Evolutionary conservation across 2,888 invertebrate species (phyloP), one percentile per base, ranked within the genome.

Genomic region (Acheta domesticus): DNA sequence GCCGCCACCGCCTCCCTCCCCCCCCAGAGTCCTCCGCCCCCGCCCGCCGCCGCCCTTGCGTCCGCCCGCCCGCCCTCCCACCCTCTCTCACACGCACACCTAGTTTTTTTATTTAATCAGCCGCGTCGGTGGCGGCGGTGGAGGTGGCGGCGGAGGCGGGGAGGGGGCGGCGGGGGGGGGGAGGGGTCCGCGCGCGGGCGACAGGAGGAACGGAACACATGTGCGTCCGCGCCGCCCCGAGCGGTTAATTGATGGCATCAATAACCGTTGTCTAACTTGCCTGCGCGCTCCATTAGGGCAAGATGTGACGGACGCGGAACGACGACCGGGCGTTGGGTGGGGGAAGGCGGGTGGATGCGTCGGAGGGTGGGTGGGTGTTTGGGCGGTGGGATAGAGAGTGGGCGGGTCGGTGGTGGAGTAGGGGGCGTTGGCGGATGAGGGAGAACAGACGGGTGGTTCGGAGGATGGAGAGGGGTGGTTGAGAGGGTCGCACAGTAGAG

Each of bases 201-300:
- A 62, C 62, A 62, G 62, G 16, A 62, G 62, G 62, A 62, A 62
- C 62, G 62, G 62, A 62, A n/a, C 62, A 62, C 62, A 62, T 62
- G 62, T 62, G 62, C 36, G 36, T 19, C 62, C 62, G 14, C n/a
- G 16, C 62, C 62, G 62, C 16, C 14, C 62, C n/a, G n/a, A 14
- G 62, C n/a, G 16, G 62, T n/a, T 62, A 62, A 62, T 62, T 62
- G 62, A 62, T 62, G 62, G 62, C 16, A 62, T 62, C 62, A 62
- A 62, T 62, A 62, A 62, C 62, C 62, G 62, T 62, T 62, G 62
- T 62, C 62, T 62, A 62, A 62, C 62, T 62, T 62, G 62, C 62
- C n/a, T n/a, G 14, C 62, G 14, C 62, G 62, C 62, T 62, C 62
- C 62, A 62, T 62, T 14, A 62, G 62, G 62, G 62, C 62, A 62